Evolutionary conservation across 37 sponge, comb jelly and placozoan genomes (phyloP), one percentile per base, ranked within the genome.

Genomic region (Beroe ovata): DNA sequence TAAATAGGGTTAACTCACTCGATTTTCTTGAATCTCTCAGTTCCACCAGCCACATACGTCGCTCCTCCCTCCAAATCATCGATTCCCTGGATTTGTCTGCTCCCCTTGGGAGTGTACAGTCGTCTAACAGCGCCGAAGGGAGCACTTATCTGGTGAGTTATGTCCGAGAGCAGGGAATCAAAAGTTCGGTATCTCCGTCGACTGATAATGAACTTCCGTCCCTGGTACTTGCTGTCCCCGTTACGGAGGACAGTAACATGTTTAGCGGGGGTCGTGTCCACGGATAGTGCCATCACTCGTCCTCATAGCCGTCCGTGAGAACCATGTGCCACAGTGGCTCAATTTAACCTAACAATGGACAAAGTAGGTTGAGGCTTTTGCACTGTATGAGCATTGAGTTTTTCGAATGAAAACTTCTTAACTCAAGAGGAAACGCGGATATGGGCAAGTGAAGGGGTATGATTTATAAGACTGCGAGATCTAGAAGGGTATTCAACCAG

Each of bases 251-350:
- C 84, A 16, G 84, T 77, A 11, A 77, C 84, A 39, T 77, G 84
- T 39, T 77, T 77, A 26, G 84, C 84, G 42, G 84, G 84, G n/a
- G 84, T 77, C 54, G 84, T 77, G 33, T 77, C 84, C 20, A 77
- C 84, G 26, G 84, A 77, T 38, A 77, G 84, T 42, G 84, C 84
- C 84, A 77, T 77, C 38, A 77, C 26, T 77, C 8, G 47, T 62
- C 63, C 4, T 62, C 63, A 62, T 62, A 62, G 54, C 54, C 54
- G 54, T 47, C 54, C 54, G 54, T 16, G 54, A 11, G 54, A 47
- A 47, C 54, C 54, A 47, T 47, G 54, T 47, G 54, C 54, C 54
- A 16, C 54, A 47, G 11, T 47, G 54, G 54, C 54, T 47, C 11
- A 11, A 47, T 47, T 47, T 16, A 16, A 47, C 54, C 54, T 47